Base-by-base conservation (phyloP, 2,888 invertebrate genomes). In the Drosophila niveifrons region DNA sequence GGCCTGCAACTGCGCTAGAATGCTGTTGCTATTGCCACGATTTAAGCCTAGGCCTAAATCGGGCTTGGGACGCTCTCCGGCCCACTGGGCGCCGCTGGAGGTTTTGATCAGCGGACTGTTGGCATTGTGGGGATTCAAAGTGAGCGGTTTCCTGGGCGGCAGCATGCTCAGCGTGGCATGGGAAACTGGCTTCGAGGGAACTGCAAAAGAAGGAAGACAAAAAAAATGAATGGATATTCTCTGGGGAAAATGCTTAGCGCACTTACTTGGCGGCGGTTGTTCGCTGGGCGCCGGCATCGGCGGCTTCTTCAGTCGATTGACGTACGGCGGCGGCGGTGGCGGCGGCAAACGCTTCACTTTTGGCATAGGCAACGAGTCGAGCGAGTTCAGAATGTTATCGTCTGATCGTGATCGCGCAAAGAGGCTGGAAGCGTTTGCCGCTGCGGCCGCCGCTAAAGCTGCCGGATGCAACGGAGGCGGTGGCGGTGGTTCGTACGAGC, bases 351-450 rank as follows among this genome's bases (percentile, higher is more conserved):
- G 92, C 64, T 94, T 93, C 55, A 93, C 92, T 80, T 93, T 93
- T 28, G 93, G 92, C 73, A 91, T 72, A 65, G 93, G 92, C 73
- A 91, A 67, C 74, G 94, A 92, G 71, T 95, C 95, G 80, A 95
- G 93, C 61, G 94, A 94, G 84, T 95, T 96, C 73, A 97, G 93
- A 85, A 97, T 95, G 90, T 97, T 96, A 90, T 97, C 97, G 90
- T 97, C 96, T 57, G 97, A 96, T 90, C 95, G 94, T 3, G 96
- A 95, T 79, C 96, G 94, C 72, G 94, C 93, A 87, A 96, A 96
- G 75, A 92, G 79, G 93, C 82, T 84, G 58, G 92, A 88, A 31
- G 93, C 92, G 63, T 93, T 80, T 31, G 84, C 79, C 17, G 84
- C 78, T 8, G 89, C 83, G 2, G 85, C 75, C 10, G 88, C 75